A percentile compares a stretch with the other conserved stretches of the same genome.
phyloP scores from a whole-genome alignment of 2,113 vertebrate genomes.

The Bettongia penicillata region DNA sequence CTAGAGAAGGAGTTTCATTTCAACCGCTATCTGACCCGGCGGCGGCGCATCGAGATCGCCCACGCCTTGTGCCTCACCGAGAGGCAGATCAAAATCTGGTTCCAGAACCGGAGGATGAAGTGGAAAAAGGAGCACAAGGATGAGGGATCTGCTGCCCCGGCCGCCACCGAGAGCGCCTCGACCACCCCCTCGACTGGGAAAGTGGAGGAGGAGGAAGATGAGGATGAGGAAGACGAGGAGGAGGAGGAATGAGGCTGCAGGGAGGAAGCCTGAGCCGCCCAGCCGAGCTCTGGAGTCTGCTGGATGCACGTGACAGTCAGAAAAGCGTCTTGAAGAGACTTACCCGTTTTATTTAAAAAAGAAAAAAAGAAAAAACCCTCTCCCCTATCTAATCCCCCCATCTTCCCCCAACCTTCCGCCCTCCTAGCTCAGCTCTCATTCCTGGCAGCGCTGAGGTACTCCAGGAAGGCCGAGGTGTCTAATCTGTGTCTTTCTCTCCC shows the following conservation, averaged over 20 bases:
- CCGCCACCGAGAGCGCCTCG: constrained; percentile 78
- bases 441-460: background rate
- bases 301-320: constrained; percentile 80
- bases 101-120: constrained; percentile 95
- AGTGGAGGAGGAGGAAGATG: constrained; percentile 83
- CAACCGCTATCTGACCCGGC: constrained; percentile 93
- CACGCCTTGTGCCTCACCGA: constrained; percentile 91
- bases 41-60: constrained; percentile 91
- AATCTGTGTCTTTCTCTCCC: background rate
- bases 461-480: background rate
- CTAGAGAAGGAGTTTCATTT: constrained; percentile 97
- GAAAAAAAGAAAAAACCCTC: constrained; percentile 53
- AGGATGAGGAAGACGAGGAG: constrained; percentile 82
- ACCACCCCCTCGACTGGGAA: constrained; percentile 39
- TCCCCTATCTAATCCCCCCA: constrained; percentile 11
- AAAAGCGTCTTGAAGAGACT: constrained; percentile 80
- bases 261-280: constrained; percentile 53
- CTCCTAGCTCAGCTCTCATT: constrained; percentile 41
- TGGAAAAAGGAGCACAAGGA: constrained; percentile 95
- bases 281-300: constrained; percentile 54
- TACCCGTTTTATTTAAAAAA: constrained; percentile 67
- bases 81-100: constrained; percentile 96
- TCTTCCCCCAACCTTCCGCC: constrained; percentile 25
- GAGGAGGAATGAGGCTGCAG: constrained; percentile 63
- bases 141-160: constrained; percentile 77